These are phyloP conservation scores for Hirtodrosophila cameraria DNA, from an alignment of 2,888 invertebrate genomes.

Conservation along the genomic window DNA sequence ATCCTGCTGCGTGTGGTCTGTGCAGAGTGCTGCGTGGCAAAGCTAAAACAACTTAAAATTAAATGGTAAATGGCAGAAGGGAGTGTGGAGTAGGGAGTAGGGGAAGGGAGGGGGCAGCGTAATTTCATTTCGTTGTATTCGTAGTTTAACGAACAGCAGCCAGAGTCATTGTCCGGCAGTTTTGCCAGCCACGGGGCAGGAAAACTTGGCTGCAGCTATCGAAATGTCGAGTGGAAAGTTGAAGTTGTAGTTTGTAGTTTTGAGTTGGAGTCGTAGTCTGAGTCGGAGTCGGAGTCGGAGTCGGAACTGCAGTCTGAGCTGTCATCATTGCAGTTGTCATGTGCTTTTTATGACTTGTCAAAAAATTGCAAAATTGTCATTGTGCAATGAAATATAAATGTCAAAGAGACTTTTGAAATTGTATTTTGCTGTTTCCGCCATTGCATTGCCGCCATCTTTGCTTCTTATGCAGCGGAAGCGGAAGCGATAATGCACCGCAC, in stretches of 20 bases:
- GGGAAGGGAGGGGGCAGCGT: constrained; percentile 29
- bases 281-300: constrained; percentile 16
- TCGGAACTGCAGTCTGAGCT: constrained; percentile 27
- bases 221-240: not conserved
- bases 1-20: constrained; percentile 16
- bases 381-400: constrained; percentile 80
- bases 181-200: constrained; percentile 20
- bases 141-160: constrained; percentile 17
- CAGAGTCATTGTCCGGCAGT: constrained; percentile 38
- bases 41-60: constrained; percentile 49
- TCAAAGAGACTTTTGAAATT: constrained; percentile 71
- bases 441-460: constrained; percentile 37
- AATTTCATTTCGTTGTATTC: constrained; percentile 56
- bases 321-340: constrained; percentile 54
- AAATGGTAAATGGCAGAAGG: constrained; percentile 31
- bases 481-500: constrained; percentile 61
- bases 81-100: too few relatives aligned
- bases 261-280: not conserved
- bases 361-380: constrained; percentile 66
- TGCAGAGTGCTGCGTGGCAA: constrained; percentile 5
- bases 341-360: constrained; percentile 72
- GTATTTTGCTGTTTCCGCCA: constrained; percentile 57
- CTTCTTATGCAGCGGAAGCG: constrained; percentile 62
- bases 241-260: constrained; percentile 1
- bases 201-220: constrained; percentile 10